phyloP scores from a whole-genome alignment of 2,113 vertebrate genomes.

The Diglossa brunneiventris region DNA sequence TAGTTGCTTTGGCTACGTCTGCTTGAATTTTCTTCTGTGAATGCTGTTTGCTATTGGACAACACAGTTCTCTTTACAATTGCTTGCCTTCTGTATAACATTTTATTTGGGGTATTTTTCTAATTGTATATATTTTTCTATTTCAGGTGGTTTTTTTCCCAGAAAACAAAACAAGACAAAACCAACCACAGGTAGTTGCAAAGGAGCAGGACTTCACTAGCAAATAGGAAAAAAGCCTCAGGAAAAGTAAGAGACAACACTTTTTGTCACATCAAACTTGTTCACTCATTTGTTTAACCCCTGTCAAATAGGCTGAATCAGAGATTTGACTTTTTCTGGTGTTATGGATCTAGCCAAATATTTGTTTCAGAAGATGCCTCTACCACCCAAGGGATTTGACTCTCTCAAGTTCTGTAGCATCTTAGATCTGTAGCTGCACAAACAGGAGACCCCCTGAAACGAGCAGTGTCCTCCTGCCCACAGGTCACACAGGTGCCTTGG shows the following conservation, averaged over 20 bases:
- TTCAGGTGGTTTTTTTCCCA: neutral
- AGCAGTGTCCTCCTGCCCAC: neutral
- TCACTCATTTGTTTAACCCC: neutral
- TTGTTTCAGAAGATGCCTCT: neutral
- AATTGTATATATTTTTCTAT: neutral
- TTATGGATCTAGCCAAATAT: neutral
- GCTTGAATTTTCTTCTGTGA: neutral
- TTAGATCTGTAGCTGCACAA: neutral
- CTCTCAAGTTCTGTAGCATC: neutral
- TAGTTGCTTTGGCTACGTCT: neutral
- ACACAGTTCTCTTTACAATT: neutral
- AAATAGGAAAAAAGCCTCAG: neutral
- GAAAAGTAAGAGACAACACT: neutral
- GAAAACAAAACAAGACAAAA: neutral
- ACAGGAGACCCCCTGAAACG: neutral
- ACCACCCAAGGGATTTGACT: neutral
- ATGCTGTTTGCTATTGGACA: neutral
- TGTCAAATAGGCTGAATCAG: neutral
- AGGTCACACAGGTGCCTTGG: neutral
- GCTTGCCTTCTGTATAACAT: neutral
- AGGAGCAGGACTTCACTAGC: neutral
- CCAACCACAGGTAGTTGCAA: neutral
- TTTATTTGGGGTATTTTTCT: neutral
- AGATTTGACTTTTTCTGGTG: neutral
- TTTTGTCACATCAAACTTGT: neutral